Evolutionary conservation across 2,888 invertebrate genomes (phyloP), one percentile per base, ranked within the genome.

Genomic region (Allolobophora icterica): DNA sequence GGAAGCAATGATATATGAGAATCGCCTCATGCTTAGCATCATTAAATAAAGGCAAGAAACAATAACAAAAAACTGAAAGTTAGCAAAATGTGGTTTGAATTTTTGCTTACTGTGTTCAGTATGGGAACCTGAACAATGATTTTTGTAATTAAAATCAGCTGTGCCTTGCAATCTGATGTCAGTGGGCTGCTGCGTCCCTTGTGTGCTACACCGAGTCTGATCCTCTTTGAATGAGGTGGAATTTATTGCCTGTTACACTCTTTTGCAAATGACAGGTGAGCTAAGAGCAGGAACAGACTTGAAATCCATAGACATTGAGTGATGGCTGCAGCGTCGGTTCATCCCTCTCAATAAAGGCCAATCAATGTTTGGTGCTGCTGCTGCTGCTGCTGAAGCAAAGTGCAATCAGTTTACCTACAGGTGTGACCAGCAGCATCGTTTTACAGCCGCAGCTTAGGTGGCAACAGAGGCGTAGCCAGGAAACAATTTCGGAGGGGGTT

Each of bases 241-340:
- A 71, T 71, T 71, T 6, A n/a, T 71, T 71, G 71, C 71, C 71
- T 71, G 30, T 71, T 71, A n/a, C 71, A 71, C 71, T 71, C n/a
- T 30, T 71, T 71, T 17, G n/a, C 71, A 71, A 71, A 71, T 71
- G 71, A 71, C 71, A 71, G 71, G 71, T 71, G 8, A n/a, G 71
- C 71, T 71, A 52, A 71, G 71, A 71, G 71, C n/a, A 71, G n/a
- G 71, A 71, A 71, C 17, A n/a, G 71, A 71, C 71, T 71, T 71
- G 71, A n/a, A 71, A n/a, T 71, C 71, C 8, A 71, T 71, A 71
- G 71, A 52, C 71, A 71, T n/a, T 71, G 71, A 71, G 30, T 71
- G 71, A 71, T 71, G 71, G 24, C 24, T 3, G 13, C 71, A 71
- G 2, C n/a, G n/a, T 30, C 8, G 13, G 71, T 30, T 71, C 71